phyloP scores from a whole-genome alignment of 2,797 vertebrate species.

The Gorsachius magnificus region DNA sequence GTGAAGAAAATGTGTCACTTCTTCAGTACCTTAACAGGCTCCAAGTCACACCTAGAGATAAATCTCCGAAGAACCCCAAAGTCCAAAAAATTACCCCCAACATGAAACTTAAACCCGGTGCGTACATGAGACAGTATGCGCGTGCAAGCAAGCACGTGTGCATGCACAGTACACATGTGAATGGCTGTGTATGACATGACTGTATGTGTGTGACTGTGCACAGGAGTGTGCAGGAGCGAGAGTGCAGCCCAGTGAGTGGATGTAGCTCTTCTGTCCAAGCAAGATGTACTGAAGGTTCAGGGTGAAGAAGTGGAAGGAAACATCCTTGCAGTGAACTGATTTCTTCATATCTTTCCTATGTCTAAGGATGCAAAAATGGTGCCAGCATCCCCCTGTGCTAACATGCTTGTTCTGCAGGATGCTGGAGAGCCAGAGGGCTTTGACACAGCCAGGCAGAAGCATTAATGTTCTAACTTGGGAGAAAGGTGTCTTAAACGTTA shows the following conservation, averaged over 20 bases:
- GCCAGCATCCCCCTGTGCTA: neutral
- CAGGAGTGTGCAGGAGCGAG: neutral
- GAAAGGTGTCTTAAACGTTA: neutral
- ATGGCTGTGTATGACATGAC: neutral
- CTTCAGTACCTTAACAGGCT: neutral
- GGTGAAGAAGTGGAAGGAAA: neutral
- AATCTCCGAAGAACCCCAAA: neutral
- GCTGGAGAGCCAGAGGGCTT: neutral
- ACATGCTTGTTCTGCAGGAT: neutral
- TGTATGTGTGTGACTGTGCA: neutral
- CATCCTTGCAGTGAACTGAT: neutral
- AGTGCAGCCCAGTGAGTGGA: neutral
- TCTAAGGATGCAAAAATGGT: neutral
- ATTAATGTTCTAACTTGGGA: neutral
- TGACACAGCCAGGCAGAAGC: neutral
- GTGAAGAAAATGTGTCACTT: neutral
- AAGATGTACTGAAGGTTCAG: neutral
- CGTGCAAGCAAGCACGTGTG: fast-evolving
- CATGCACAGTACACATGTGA: fast-evolving
- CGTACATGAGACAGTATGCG: neutral
- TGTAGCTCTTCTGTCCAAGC: neutral
- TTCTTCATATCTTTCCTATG: neutral
- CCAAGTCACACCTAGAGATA: neutral
- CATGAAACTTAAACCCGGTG: fast-evolving
- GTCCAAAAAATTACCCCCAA: neutral